Conservation (phyloP, 2,113 vertebrate genomes). For the Prunella himalayana region DNA sequence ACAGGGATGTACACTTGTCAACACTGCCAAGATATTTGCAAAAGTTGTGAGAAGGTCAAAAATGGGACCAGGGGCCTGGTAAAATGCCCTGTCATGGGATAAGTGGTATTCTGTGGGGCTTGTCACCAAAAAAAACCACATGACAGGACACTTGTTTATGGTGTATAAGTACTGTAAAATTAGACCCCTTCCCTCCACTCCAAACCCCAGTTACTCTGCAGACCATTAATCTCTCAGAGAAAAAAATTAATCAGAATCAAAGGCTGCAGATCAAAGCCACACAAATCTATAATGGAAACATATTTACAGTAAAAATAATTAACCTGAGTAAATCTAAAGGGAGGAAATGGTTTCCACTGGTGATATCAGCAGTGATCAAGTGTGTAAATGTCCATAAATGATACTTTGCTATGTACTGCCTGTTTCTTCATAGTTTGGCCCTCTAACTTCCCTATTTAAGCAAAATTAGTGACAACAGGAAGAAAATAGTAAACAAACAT, state of each 20-base stretch:
- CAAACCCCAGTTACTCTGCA: neutral
- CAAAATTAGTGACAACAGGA: neutral
- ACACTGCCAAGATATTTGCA: neutral
- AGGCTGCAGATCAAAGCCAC: neutral
- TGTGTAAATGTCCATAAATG: neutral
- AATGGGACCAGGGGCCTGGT: neutral
- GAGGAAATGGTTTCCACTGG: neutral
- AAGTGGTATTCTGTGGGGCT: neutral
- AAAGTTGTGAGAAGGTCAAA: neutral
- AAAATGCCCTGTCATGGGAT: neutral
- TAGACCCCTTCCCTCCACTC: neutral
- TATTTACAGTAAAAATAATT: neutral
- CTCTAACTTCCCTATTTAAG: neutral
- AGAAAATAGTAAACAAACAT: neutral
- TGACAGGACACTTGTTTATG: neutral
- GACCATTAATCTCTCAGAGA: neutral
- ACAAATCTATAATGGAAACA: neutral
- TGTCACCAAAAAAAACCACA: neutral
- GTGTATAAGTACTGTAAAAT: neutral
- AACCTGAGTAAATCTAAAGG: neutral
- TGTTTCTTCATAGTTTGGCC: neutral
- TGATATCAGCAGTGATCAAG: neutral
- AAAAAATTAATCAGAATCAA: neutral
- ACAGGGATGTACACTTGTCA: neutral
- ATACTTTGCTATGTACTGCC: neutral